A percentile compares a stretch with the other conserved stretches of the same genome.
phyloP scores from a whole-genome alignment of 1,140 invertebrate species.

The Sesamia nonagrioides region DNA sequence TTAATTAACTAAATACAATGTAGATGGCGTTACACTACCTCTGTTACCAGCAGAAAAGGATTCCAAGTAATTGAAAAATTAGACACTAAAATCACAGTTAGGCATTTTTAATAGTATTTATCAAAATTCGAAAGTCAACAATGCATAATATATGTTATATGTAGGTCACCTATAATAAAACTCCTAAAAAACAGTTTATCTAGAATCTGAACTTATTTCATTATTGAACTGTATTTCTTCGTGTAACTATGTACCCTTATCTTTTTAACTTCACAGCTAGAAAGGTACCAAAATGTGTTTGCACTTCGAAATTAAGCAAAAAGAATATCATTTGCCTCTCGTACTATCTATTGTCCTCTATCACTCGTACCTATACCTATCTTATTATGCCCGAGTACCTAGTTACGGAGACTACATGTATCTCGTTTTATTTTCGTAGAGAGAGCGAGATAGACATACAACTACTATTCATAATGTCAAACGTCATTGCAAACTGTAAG shows the following conservation, averaged over 20 bases:
- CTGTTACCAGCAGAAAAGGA: background rate
- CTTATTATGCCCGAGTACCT: constrained; percentile 38
- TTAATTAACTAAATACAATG: background rate
- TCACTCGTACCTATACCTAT: constrained; percentile 17
- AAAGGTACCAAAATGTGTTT: background rate
- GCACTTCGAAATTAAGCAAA: background rate
- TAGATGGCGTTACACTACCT: constrained; percentile 23
- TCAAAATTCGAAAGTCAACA: background rate
- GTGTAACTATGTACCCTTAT: background rate
- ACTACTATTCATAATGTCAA: constrained; percentile 47
- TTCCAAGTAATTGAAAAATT: background rate
- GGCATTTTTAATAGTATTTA: too few species aligned
- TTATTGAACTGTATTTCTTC: background rate
- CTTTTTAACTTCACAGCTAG: background rate
- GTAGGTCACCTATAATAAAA: too few species aligned
- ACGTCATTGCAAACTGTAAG: constrained; percentile 49
- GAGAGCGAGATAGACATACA: constrained; percentile 39
- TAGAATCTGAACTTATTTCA: too few species aligned
- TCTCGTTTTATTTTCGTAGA: constrained; percentile 43
- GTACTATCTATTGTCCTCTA: constrained; percentile 10
- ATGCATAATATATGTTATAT: background rate
- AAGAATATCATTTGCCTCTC: constrained; percentile 3
- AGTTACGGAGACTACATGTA: constrained; percentile 32
- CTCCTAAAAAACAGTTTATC: too few species aligned
- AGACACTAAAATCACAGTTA: background rate